These are phyloP conservation scores for Lophius americanus DNA, from an alignment of 2,797 vertebrate species.

Conservation along the genomic window DNA sequence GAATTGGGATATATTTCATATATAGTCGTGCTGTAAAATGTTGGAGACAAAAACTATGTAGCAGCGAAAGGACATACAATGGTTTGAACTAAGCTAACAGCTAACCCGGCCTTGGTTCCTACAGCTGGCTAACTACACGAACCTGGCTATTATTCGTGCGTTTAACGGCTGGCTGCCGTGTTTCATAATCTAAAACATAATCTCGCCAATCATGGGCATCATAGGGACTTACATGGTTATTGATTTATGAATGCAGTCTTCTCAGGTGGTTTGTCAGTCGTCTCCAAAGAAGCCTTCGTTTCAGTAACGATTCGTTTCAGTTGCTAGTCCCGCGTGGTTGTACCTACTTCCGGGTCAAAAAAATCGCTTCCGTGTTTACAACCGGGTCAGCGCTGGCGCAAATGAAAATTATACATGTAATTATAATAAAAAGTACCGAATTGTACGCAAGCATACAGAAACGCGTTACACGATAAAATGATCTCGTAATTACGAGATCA, in stretches of 20 bases:
- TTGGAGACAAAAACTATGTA: fast-evolving
- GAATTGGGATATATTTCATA: no score
- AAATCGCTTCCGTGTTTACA: conserved; percentile 18
- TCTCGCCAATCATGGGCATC: fast-evolving
- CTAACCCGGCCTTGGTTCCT: background rate
- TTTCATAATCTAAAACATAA: background rate
- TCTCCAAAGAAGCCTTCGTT: conserved; percentile 26
- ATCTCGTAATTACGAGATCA: no score
- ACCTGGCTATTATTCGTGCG: conserved; percentile 8
- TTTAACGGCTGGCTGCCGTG: fast-evolving
- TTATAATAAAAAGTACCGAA: no score
- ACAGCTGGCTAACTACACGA: conserved; percentile 15
- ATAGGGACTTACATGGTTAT: conserved; percentile 61
- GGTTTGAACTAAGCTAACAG: conserved; percentile 9
- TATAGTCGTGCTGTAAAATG: background rate
- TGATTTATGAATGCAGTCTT: background rate
- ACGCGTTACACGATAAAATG: no score
- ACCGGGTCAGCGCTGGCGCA: conserved; percentile 52
- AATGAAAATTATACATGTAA: no score
- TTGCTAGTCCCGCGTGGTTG: conserved; percentile 18
- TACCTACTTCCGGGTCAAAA: conserved; percentile 59
- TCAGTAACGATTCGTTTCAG: conserved; percentile 42
- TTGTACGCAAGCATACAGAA: no score
- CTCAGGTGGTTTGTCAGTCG: background rate
- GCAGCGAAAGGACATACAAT: background rate